Base-by-base conservation (phyloP, 2,888 invertebrate genomes). In the Archips crataeganus region DNA sequence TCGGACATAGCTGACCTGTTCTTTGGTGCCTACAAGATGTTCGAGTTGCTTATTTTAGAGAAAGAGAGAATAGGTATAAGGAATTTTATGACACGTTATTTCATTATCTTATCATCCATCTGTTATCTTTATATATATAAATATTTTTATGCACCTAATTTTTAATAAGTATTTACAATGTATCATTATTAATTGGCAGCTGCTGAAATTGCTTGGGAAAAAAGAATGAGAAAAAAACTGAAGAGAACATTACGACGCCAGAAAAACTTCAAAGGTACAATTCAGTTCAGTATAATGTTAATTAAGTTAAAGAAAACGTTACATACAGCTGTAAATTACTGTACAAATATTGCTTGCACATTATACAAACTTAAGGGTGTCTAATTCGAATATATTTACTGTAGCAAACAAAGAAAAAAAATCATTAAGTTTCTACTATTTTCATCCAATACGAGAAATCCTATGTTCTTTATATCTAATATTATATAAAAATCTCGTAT, bases 171-270 rank as follows among this genome's bases (percentile, higher is more conserved):
- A n/a, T 49, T n/a, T 47, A 39, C 8, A 39, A 61, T 15, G 49
- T 49, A 45, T 9, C 39, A 39, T 57, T 15, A 69, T 59, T 74
- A 72, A 23, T 67, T 84, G 83, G 0, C 79, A 93, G 94, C 92
- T 62, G 92, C 92, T 77, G 90, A 88, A 78, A 81, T 87, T 6
- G 91, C 91, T 0, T 92, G 92, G 92, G 89, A 90, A 54, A 92
- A 82, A 54, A 81, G 93, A 78, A 92, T 93, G 90, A 84, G 92
- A 59, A 94, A 93, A 79, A 94, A 93, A 77, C 76, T 91, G 71
- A 94, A 92, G 77, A 87, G 85, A 66, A 85, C 86, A 1, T 71
- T 93, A 6, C 84, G 94, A 10, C 84, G 89, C 8, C 72, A 81
- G 60, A 76, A 87, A 1, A 93, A 94, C 76, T 94, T 93, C 70